A percentile compares a stretch with the other conserved stretches of the same genome.
Conservation (phyloP, 2,113 vertebrate genomes). For the Entosphenus tridentatus region DNA sequence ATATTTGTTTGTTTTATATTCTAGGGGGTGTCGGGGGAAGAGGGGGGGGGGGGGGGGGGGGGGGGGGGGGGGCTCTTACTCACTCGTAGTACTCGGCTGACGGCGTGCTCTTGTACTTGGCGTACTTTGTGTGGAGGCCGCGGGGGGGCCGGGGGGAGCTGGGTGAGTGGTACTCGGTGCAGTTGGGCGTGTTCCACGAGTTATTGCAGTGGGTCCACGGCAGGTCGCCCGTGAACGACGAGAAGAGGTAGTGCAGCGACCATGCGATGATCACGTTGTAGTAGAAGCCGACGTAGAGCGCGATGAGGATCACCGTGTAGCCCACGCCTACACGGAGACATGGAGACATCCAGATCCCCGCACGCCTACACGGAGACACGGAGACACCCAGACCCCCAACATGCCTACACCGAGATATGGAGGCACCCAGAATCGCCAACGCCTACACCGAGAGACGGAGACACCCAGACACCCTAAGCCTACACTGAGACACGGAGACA, state of each 20-base stretch:
- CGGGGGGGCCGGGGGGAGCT: constrained; percentile 8
- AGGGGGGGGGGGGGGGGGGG: no score
- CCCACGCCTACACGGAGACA: constrained; percentile 28
- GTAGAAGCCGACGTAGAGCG: constrained; percentile 48
- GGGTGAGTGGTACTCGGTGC: constrained; percentile 25
- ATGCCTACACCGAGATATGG: no score
- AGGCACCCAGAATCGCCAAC: no score
- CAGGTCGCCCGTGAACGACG: constrained; percentile 36
- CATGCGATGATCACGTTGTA: constrained; percentile 54
- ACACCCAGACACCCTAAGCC: no score
- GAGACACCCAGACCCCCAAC: no score
- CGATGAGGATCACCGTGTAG: constrained; percentile 47
- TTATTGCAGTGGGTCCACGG: constrained; percentile 72
- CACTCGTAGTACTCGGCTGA: constrained; percentile 64
- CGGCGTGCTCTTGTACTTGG: constrained; percentile 27
- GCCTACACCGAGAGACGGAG: no score
- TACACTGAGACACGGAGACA: no score
- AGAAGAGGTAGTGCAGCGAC: constrained; percentile 48
- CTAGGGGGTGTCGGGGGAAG: no score
- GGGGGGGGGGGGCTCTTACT: constrained; percentile 12
- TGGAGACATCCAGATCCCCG: not conserved
- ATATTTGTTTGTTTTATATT: no score
- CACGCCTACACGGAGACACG: no score
- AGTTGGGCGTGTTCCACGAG: constrained; percentile 53
- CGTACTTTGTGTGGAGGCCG: constrained; percentile 21